Percentiles rank a stretch among this genome's conserved stretches.
Conservation (phyloP, 2,888 invertebrate genomes). For the Nasonia oneida region DNA sequence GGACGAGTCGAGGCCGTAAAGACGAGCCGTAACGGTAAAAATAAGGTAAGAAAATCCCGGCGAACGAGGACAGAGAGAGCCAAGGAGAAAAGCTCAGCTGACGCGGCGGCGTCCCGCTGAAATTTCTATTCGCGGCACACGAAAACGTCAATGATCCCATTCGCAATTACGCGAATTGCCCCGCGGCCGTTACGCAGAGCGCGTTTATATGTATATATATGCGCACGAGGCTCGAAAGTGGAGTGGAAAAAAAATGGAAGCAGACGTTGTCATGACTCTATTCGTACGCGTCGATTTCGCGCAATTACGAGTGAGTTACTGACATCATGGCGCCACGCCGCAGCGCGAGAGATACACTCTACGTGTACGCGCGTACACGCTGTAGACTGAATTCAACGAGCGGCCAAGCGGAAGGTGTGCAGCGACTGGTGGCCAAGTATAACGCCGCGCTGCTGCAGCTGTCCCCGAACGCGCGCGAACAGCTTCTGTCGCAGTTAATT, state of each 20-base stretch:
- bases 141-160: constrained; percentile 41
- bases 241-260: background rate
- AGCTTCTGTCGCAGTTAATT: constrained; percentile 29
- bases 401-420: constrained; percentile 17
- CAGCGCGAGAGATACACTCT: background rate
- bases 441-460: constrained; percentile 27
- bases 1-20: too few relatives aligned
- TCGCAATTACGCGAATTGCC: constrained; percentile 53
- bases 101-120: background rate
- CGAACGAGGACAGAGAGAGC: background rate
- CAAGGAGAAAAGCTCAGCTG: background rate
- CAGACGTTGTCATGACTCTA: background rate
- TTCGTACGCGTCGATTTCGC: constrained; percentile 19
- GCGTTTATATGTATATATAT: background rate
- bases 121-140: constrained; percentile 30
- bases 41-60: background rate
- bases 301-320: constrained; percentile 35
- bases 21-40: background rate
- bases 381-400: constrained; percentile 25
- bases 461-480: background rate
- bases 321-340: background rate
- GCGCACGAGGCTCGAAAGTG: background rate
- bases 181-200: background rate
- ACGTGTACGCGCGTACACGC: background rate
- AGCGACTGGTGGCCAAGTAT: constrained; percentile 14